Conservation (phyloP, 2,888 invertebrate genomes). For the Apamea epomidion region DNA sequence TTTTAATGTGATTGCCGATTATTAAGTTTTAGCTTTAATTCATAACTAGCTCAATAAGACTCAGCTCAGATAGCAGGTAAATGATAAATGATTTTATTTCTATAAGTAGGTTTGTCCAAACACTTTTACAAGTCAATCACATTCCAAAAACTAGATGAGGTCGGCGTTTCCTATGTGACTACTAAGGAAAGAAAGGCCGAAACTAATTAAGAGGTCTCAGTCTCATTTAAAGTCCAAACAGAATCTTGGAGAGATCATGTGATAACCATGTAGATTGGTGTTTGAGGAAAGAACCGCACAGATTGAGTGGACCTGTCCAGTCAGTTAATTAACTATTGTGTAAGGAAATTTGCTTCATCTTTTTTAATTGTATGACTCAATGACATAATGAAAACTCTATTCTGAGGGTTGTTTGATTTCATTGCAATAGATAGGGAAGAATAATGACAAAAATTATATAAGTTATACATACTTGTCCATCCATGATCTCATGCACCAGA, state of each 20-base stretch:
- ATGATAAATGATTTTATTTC: too few species aligned
- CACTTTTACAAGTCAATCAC: too few species aligned
- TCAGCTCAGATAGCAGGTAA: neutral
- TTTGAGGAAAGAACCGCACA: too few species aligned
- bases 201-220: too few species aligned
- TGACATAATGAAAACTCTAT: neutral
- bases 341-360: neutral
- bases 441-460: neutral
- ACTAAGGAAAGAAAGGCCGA: too few species aligned
- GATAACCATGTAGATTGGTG: too few species aligned
- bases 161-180: too few species aligned
- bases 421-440: neutral
- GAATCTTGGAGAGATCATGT: too few species aligned
- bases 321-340: neutral
- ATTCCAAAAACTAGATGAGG: too few species aligned
- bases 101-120: too few species aligned
- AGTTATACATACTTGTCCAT: constrained; percentile 83
- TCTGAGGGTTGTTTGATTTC: neutral
- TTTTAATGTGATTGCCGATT: neutral
- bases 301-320: too few species aligned
- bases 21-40: neutral
- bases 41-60: neutral
- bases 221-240: too few species aligned
- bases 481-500: constrained; percentile 84
- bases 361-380: neutral